Conservation (phyloP, 2,888 invertebrate genomes). For the Leptopilina myrica region DNA sequence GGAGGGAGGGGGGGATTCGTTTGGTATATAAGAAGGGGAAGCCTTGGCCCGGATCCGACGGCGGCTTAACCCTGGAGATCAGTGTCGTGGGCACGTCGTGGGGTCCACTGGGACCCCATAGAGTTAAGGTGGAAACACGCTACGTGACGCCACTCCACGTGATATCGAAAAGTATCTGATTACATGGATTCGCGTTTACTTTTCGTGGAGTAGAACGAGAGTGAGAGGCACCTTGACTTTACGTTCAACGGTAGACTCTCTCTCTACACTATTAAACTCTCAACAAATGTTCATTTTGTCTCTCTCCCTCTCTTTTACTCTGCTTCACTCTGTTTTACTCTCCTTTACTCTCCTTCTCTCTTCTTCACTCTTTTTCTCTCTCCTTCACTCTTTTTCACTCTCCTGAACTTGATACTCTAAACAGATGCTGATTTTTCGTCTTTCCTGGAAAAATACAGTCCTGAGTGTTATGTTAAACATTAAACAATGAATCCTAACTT, state of each 20-base stretch:
- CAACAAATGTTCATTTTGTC: not conserved
- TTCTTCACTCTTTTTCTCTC: too few species aligned
- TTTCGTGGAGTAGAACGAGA: constrained; percentile 39
- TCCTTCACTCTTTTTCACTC: not conserved
- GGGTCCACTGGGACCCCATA: constrained; percentile 38
- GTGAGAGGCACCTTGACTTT: constrained; percentile 40
- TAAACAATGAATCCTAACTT: too few species aligned
- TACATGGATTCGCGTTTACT: constrained; percentile 39
- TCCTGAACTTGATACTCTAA: constrained; percentile 16
- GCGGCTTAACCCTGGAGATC: constrained; percentile 53
- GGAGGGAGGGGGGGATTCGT: constrained; percentile 12
- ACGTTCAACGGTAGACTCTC: constrained; percentile 16
- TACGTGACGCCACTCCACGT: constrained; percentile 39
- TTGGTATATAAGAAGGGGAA: constrained; percentile 42
- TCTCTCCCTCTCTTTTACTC: not conserved
- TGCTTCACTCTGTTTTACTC: too few species aligned
- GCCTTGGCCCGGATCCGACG: constrained; percentile 64
- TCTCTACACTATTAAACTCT: not conserved
- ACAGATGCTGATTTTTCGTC: constrained; percentile 8
- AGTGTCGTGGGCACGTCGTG: constrained; percentile 36
- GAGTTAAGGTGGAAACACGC: constrained; percentile 25
- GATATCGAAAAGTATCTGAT: constrained; percentile 40
- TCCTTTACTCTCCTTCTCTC: not conserved
- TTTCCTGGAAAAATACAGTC: not conserved
- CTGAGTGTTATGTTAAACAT: not conserved